A percentile compares a stretch with the other conserved stretches of the same genome.
These are phyloP conservation scores for Hirundo rustica DNA, from an alignment of 2,797 vertebrate species.

Conservation along the genomic window DNA sequence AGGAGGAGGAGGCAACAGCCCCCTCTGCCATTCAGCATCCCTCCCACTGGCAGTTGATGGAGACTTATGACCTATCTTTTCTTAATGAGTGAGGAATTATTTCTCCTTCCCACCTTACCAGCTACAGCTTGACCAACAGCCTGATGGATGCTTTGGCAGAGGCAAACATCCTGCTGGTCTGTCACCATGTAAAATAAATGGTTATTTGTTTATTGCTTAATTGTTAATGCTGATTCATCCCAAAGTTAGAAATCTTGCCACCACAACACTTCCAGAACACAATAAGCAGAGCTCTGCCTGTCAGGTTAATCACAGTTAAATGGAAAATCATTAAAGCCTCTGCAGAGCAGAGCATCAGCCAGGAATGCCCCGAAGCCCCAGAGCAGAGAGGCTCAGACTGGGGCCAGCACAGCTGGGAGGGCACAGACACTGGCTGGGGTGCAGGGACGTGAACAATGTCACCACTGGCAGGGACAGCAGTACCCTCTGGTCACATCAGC, in stretches of 20 bases:
- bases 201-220: neutral
- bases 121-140: neutral
- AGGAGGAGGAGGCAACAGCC: neutral
- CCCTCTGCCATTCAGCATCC: neutral
- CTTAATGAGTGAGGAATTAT: neutral
- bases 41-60: neutral
- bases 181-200: neutral
- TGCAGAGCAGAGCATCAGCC: neutral
- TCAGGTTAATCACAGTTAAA: neutral
- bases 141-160: neutral
- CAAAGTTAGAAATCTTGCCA: neutral
- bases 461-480: neutral
- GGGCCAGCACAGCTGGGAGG: neutral
- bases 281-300: neutral
- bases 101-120: neutral
- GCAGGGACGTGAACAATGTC: fast-evolving
- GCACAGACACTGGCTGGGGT: fast-evolving
- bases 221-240: neutral
- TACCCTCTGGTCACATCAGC: neutral
- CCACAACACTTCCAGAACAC: neutral
- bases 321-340: neutral
- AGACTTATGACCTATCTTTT: neutral
- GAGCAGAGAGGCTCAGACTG: fast-evolving
- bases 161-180: neutral
- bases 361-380: neutral